Evolutionary conservation across 1,140 invertebrate genomes (phyloP).

Genomic region (Cyphomyrmex costatus): DNA sequence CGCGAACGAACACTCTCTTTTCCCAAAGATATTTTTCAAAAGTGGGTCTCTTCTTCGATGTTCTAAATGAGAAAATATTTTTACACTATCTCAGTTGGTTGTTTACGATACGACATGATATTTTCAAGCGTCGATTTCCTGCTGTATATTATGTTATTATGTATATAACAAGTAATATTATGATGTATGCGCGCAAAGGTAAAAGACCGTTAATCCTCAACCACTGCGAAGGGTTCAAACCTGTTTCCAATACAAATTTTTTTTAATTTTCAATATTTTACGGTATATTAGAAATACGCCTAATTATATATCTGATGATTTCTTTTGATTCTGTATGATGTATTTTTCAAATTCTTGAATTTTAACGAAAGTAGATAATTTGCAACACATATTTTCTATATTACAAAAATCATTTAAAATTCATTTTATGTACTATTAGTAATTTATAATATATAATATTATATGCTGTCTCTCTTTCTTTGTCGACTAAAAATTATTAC

Average conservation of each 20-base stretch:
- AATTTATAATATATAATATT: background rate
- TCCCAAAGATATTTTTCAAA: slow-evolving; percentile 27
- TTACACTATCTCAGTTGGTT: slow-evolving; percentile 67
- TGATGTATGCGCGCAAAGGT: slow-evolving; percentile 42
- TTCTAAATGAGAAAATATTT: slow-evolving; percentile 69
- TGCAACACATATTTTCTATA: background rate
- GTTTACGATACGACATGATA: slow-evolving; percentile 62
- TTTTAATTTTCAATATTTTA: background rate
- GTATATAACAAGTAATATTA: slow-evolving; percentile 61
- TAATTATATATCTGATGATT: slow-evolving; percentile 45
- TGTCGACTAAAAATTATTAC: background rate
- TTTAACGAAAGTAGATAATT: background rate
- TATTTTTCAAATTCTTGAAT: slow-evolving; percentile 4
- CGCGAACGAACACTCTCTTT: slow-evolving; percentile 14
- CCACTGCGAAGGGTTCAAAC: slow-evolving; percentile 23
- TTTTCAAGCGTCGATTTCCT: slow-evolving; percentile 71
- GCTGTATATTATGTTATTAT: slow-evolving; percentile 73
- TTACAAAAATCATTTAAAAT: slow-evolving; percentile 8
- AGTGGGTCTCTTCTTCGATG: slow-evolving; percentile 19
- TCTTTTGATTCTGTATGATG: slow-evolving; percentile 10
- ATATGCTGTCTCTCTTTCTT: background rate
- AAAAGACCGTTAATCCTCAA: slow-evolving; percentile 46
- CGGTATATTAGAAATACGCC: background rate
- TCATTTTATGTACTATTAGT: background rate
- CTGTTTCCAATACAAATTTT: background rate